These are phyloP conservation scores for Ictalurus furcatus DNA, from an alignment of 2,113 vertebrate genomes.

Conservation along the genomic window DNA sequence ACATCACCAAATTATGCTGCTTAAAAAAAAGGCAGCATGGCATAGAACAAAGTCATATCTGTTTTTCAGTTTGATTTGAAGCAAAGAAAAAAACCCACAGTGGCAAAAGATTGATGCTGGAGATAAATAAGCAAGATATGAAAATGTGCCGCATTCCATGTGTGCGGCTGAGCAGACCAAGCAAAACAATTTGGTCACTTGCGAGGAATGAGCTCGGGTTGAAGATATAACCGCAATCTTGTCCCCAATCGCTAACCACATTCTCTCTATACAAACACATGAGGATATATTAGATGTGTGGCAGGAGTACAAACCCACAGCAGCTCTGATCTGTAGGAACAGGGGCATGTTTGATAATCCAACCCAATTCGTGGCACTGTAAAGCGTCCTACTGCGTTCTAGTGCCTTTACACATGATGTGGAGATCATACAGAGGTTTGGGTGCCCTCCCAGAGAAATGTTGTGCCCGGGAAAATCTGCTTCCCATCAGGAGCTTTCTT, in stretches of 20 bases:
- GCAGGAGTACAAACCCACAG: conserved; percentile 22
- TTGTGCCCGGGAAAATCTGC: conserved; percentile 49
- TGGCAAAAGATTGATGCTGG: conserved; percentile 43
- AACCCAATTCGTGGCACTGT: background rate
- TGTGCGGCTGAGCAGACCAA: conserved; percentile 45
- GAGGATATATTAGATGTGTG: conserved; percentile 11
- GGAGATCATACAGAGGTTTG: conserved; percentile 51
- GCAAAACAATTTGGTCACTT: conserved; percentile 51
- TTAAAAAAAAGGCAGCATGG: conserved; percentile 30
- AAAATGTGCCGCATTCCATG: conserved; percentile 54
- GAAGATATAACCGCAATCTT: conserved; percentile 34
- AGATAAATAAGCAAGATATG: conserved; percentile 56
- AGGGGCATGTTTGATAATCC: background rate
- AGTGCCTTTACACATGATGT: background rate
- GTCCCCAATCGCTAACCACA: conserved; percentile 35
- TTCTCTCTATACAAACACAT: conserved; percentile 28
- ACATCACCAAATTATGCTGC: conserved; percentile 47
- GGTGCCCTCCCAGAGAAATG: conserved; percentile 49
- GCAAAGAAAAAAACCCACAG: conserved; percentile 17
- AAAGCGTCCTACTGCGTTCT: background rate
- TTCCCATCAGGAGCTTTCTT: conserved; percentile 57
- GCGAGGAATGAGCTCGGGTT: conserved; percentile 25
- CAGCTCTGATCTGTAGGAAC: background rate
- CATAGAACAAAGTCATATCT: conserved; percentile 45
- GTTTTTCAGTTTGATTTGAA: conserved; percentile 38